A percentile compares a stretch with the other conserved stretches of the same genome.
phyloP scores from a whole-genome alignment of 2,113 vertebrate genomes.

The Crocuta crocuta region DNA sequence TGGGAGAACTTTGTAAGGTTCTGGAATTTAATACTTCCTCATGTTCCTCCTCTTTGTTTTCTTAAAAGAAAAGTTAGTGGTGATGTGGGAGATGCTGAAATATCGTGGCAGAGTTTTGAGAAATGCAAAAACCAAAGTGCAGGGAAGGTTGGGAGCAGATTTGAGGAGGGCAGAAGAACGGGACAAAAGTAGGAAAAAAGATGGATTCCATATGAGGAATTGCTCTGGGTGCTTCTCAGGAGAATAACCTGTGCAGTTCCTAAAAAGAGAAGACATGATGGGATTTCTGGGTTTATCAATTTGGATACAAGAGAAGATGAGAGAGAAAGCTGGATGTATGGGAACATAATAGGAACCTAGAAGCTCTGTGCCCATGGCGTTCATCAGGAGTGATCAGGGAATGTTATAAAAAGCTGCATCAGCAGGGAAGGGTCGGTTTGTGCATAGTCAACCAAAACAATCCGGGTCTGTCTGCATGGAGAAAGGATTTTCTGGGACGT shows the following conservation, averaged over 20 bases:
- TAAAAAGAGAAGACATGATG: not conserved
- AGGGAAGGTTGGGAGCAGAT: not conserved
- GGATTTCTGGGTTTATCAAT: not conserved
- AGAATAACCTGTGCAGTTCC: not conserved
- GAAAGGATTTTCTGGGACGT: not conserved
- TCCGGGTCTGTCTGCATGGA: not conserved
- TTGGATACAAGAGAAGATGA: not conserved
- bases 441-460: not conserved
- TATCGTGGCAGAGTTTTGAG: not conserved
- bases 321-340: not conserved
- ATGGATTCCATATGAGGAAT: not conserved
- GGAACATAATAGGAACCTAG: not conserved
- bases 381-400: not conserved
- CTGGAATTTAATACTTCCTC: constrained; percentile 38
- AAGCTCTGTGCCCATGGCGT: not conserved
- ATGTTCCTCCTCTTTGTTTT: not conserved
- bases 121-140: not conserved
- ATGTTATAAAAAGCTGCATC: not conserved
- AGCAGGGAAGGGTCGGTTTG: not conserved
- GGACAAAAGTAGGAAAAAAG: not conserved
- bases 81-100: not conserved
- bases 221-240: not conserved
- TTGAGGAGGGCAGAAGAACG: not conserved
- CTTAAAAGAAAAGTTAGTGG: not conserved
- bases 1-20: not conserved